Evolutionary conservation across 2,797 vertebrate genomes (phyloP).

Genomic region (Antennarius maculatus): DNA sequence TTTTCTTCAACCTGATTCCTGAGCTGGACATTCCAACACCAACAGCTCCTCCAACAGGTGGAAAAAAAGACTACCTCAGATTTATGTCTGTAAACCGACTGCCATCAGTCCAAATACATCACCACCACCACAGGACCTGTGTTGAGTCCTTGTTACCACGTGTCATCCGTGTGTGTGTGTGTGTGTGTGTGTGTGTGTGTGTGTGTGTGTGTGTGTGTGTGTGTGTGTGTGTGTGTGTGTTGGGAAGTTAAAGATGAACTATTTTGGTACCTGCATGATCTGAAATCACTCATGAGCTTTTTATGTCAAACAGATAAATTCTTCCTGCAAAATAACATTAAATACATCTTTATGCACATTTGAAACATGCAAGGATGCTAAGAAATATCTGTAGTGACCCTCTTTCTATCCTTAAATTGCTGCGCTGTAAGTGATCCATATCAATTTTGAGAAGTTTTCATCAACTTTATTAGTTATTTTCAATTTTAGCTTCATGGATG

Average conservation of each 20-base stretch:
- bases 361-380: too few species aligned
- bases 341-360: background rate
- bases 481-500: too few species aligned
- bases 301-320: slow-evolving; percentile 32
- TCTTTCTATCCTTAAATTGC: background rate
- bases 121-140: too few species aligned
- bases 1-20: slow-evolving; percentile 15
- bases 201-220: too few species aligned
- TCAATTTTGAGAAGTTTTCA: background rate
- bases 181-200: too few species aligned
- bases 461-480: too few species aligned
- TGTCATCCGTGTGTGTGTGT: too few species aligned
- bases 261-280: slow-evolving; percentile 9
- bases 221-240: too few species aligned
- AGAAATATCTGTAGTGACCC: too few species aligned
- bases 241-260: too few species aligned
- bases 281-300: slow-evolving; percentile 13
- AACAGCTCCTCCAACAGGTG: slow-evolving; percentile 82
- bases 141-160: too few species aligned
- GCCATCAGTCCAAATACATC: slow-evolving; percentile 11
- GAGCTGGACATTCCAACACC: slow-evolving; percentile 44
- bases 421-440: background rate
- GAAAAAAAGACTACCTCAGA: slow-evolving; percentile 15
- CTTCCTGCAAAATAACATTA: background rate
- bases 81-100: background rate